Evolutionary conservation across 2,113 vertebrate genomes (phyloP).

Genomic region (Chamaetylas fuelleborni): DNA sequence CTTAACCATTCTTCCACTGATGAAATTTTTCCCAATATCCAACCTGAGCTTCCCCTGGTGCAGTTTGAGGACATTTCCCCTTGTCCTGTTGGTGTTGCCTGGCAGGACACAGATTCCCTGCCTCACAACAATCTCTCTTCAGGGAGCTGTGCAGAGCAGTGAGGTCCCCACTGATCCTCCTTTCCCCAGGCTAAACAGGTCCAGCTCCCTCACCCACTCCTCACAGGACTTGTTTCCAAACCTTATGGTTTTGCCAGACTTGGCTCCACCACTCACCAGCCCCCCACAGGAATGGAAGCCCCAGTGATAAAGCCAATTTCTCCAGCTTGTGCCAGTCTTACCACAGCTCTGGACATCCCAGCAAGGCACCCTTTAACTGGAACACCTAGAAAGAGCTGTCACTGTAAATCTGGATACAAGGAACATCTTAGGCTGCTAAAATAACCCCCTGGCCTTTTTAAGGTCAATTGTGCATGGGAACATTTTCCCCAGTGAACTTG

Average conservation of each 20-base stretch:
- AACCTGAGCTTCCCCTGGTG: background rate
- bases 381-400: background rate
- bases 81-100: background rate
- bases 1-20: background rate
- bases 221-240: background rate
- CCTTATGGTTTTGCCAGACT: background rate
- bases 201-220: background rate
- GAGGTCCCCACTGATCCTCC: background rate
- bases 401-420: background rate
- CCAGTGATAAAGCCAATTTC: background rate
- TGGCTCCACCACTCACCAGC: background rate
- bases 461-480: background rate
- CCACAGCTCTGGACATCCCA: background rate
- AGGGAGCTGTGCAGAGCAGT: background rate
- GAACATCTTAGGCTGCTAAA: background rate
- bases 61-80: background rate
- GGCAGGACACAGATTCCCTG: background rate
- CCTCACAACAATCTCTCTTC: background rate
- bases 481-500: rapidly evolving
- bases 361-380: background rate
- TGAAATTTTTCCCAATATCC: background rate
- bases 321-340: background rate
- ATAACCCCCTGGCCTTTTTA: background rate
- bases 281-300: background rate
- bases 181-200: background rate